Conservation (phyloP, 2,888 invertebrate species). For the Halictus quadricinctus region DNA sequence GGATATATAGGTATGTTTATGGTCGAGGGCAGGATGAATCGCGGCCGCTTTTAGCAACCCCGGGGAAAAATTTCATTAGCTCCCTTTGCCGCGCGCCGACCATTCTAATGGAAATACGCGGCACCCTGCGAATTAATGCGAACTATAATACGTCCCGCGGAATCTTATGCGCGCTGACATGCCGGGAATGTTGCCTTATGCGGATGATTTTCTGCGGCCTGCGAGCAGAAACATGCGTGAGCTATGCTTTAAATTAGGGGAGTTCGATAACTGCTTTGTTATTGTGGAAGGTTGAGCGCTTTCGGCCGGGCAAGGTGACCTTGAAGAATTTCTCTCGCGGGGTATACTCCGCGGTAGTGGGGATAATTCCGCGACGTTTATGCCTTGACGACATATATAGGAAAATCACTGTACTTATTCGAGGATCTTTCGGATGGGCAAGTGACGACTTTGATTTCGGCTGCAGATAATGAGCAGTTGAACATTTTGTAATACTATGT, state of each 20-base stretch:
- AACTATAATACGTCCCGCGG: neutral
- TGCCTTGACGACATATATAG: too few species aligned
- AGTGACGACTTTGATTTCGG: too few species aligned
- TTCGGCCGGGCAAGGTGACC: too few species aligned
- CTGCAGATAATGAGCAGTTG: too few species aligned
- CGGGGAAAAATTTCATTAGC: conserved; percentile 35
- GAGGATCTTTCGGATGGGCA: too few species aligned
- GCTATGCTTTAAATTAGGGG: neutral
- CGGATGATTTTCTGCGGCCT: neutral
- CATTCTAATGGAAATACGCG: neutral
- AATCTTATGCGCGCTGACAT: neutral
- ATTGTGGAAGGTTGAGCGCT: too few species aligned
- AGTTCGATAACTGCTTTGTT: too few species aligned
- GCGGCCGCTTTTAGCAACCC: neutral
- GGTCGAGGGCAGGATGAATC: neutral
- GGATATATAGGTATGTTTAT: conserved; percentile 14
- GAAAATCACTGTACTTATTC: too few species aligned
- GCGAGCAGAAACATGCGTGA: neutral
- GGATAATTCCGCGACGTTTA: too few species aligned
- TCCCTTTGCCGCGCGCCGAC: neutral
- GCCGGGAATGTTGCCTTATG: neutral
- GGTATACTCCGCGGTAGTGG: too few species aligned
- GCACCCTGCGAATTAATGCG: conserved; percentile 2
- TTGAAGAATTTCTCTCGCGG: too few species aligned
- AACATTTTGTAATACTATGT: too few species aligned